These are phyloP conservation scores for Percopsis transmontana DNA, from an alignment of 2,113 vertebrate genomes.

Conservation along the genomic window DNA sequence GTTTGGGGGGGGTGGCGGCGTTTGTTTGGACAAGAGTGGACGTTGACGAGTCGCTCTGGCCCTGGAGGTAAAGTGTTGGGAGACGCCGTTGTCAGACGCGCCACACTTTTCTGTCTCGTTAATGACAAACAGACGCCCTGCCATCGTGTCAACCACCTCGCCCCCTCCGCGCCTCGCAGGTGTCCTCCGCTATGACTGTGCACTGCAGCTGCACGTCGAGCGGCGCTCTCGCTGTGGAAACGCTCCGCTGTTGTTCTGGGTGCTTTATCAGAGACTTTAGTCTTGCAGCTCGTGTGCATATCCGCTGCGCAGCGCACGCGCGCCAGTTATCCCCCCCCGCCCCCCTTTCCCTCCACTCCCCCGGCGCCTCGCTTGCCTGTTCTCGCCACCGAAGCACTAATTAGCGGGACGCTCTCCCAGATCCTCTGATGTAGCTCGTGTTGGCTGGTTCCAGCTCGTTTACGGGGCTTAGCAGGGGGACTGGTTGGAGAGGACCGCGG, in stretches of 20 bases:
- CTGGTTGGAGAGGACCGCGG: constrained; percentile 40
- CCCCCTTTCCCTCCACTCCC: background rate
- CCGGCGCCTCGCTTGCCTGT: constrained; percentile 42
- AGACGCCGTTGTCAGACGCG: background rate
- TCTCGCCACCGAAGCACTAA: constrained; percentile 63
- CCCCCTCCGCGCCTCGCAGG: constrained; percentile 48
- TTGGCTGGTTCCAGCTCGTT: constrained; percentile 68
- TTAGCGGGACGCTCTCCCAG: constrained; percentile 66
- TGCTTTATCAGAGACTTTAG: constrained; percentile 13
- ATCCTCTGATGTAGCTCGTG: constrained; percentile 69
- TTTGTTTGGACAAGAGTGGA: constrained; percentile 62
- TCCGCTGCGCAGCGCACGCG: background rate
- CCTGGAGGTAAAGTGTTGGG: constrained; percentile 36
- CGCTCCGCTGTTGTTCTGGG: constrained; percentile 9
- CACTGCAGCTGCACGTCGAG: constrained; percentile 21
- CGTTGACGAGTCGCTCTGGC: constrained; percentile 58
- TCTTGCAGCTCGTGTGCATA: background rate
- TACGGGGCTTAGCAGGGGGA: constrained; percentile 64
- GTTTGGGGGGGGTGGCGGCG: constrained; percentile 8
- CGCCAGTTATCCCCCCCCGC: constrained; percentile 7
- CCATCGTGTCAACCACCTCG: constrained; percentile 35
- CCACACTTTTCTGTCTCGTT: constrained; percentile 54
- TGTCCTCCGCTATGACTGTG: constrained; percentile 61
- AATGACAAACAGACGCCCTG: constrained; percentile 48
- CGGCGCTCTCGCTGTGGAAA: constrained; percentile 8